Percentiles rank a stretch among this genome's conserved stretches.
These are phyloP conservation scores for Tragelaphus strepsiceros DNA, from an alignment of 2,113 vertebrate genomes.

Conservation along the genomic window DNA sequence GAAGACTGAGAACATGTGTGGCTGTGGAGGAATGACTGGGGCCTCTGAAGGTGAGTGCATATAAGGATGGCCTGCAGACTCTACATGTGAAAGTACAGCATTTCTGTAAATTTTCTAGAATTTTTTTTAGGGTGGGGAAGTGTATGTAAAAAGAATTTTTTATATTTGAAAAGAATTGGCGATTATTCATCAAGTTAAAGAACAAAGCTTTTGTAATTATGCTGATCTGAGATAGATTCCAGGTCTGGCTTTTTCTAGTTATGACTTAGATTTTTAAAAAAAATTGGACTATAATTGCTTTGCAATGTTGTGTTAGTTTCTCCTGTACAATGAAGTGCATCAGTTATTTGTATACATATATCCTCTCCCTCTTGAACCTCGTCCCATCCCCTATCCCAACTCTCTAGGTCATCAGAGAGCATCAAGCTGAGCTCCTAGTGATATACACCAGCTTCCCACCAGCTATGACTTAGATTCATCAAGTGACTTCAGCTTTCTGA, in stretches of 20 bases:
- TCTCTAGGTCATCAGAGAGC: not conserved
- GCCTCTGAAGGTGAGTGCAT: not conserved
- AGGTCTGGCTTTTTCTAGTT: not conserved
- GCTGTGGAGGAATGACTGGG: not conserved
- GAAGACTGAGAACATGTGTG: not conserved
- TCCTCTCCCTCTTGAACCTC: not conserved
- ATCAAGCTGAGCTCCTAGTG: not conserved
- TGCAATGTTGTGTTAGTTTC: not conserved
- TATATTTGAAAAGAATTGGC: not conserved
- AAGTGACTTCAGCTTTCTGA: not conserved
- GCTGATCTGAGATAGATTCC: not conserved
- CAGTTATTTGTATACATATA: not conserved
- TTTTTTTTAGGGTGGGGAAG: not conserved
- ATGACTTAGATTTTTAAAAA: not conserved
- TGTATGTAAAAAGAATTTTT: not conserved
- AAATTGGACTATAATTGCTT: not conserved
- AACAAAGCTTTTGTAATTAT: not conserved
- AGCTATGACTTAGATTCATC: not conserved
- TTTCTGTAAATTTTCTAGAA: not conserved
- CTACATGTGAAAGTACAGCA: rapidly evolving
- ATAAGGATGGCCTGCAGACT: not conserved
- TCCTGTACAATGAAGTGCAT: not conserved
- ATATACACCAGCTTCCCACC: not conserved
- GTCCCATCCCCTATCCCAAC: not conserved
- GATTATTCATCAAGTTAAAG: not conserved